These are phyloP conservation scores for Anagyrus pseudococci DNA, from an alignment of 2,888 invertebrate genomes.

Conservation along the genomic window DNA sequence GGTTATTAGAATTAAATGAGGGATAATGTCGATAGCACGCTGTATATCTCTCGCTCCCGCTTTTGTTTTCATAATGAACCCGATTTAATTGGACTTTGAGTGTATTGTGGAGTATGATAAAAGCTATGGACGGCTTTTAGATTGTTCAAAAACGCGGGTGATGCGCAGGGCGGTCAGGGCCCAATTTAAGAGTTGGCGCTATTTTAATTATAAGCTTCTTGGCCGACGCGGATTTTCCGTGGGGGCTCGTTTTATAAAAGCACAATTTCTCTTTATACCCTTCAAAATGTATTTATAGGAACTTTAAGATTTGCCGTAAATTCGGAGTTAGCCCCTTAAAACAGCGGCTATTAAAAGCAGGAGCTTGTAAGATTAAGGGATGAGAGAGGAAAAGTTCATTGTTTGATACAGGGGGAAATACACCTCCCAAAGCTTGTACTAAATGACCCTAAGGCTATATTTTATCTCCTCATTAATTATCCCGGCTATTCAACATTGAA, in stretches of 20 bases:
- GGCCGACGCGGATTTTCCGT: neutral
- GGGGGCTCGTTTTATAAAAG: neutral
- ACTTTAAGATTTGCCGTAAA: neutral
- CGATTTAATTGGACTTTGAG: too few species aligned
- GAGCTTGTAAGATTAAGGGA: slow-evolving; percentile 30
- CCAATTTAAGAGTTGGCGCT: neutral
- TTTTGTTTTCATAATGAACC: neutral
- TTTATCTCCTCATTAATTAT: slow-evolving; percentile 1
- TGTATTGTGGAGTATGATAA: too few species aligned
- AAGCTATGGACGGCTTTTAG: neutral
- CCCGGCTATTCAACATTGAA: too few species aligned
- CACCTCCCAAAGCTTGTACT: slow-evolving; percentile 28
- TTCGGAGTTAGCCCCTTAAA: neutral
- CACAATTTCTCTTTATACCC: neutral
- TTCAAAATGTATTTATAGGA: too few species aligned
- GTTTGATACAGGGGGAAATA: slow-evolving; percentile 17
- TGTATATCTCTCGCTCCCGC: too few species aligned
- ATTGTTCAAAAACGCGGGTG: too few species aligned
- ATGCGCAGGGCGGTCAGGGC: neutral
- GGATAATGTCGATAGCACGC: too few species aligned
- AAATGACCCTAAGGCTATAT: neutral
- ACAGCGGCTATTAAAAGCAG: slow-evolving; percentile 23
- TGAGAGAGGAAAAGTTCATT: slow-evolving; percentile 44
- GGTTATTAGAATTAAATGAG: too few species aligned
- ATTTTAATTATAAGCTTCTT: neutral